Evolutionary conservation across 2,888 invertebrate genomes (phyloP).

Genomic region (Macrosoma leucophasiata): DNA sequence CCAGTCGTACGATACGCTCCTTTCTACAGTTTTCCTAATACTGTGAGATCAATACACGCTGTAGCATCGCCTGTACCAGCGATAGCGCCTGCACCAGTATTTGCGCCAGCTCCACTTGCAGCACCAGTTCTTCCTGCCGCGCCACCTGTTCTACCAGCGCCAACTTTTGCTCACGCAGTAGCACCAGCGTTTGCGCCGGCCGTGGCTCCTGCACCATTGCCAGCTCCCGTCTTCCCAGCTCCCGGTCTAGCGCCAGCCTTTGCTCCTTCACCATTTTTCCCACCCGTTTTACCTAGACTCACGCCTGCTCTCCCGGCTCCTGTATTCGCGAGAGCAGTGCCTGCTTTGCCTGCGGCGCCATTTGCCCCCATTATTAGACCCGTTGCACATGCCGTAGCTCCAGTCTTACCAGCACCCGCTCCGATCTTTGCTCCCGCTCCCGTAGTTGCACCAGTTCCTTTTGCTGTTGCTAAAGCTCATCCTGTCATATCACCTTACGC

Average conservation of each 20-base stretch:
- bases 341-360: conserved; percentile 37
- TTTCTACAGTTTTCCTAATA: conserved; percentile 62
- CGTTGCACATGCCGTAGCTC: conserved; percentile 32
- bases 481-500: conserved; percentile 30
- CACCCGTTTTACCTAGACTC: conserved; percentile 26
- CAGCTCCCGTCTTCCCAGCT: conserved; percentile 27
- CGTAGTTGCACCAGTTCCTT: conserved; percentile 35
- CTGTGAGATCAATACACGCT: conserved; percentile 58
- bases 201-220: conserved; percentile 14
- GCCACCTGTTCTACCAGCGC: conserved; percentile 26
- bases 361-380: conserved; percentile 39
- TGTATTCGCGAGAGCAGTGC: conserved; percentile 27
- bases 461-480: conserved; percentile 37
- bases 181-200: conserved; percentile 23
- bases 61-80: conserved; percentile 46
- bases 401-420: conserved; percentile 35
- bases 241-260: conserved; percentile 19
- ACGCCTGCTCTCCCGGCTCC: conserved; percentile 27
- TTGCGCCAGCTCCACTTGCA: conserved; percentile 32
- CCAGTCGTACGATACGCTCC: conserved; percentile 65
- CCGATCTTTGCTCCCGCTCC: conserved; percentile 22
- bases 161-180: conserved; percentile 19
- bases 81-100: conserved; percentile 30
- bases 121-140: conserved; percentile 27
- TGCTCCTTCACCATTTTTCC: conserved; percentile 22